phyloP scores from a whole-genome alignment of 2,113 vertebrate genomes.

The Camelus bactrianus region DNA sequence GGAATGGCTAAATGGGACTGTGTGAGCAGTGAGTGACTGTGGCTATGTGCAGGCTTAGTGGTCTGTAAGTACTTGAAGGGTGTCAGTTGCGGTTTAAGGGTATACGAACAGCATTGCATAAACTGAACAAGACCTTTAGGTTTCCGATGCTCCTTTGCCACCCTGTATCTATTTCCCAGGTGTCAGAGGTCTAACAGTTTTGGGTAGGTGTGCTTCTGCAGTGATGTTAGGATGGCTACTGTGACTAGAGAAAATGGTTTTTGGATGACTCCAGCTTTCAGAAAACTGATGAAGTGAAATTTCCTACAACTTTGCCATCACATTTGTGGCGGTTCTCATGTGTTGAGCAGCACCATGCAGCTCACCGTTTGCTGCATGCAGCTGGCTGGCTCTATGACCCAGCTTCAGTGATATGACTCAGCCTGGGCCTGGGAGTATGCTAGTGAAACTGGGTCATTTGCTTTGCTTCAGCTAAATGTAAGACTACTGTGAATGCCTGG shows the following conservation, averaged over 20 bases:
- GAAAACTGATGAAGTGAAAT: constrained; percentile 11
- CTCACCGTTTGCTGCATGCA: not conserved
- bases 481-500: not conserved
- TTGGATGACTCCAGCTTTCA: not conserved
- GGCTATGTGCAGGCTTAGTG: not conserved
- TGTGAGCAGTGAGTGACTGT: not conserved
- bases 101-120: not conserved
- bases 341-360: not conserved
- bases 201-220: not conserved
- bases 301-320: not conserved
- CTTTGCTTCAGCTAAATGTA: not conserved
- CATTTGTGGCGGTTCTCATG: not conserved
- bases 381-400: not conserved
- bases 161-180: not conserved
- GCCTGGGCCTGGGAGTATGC: not conserved
- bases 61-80: not conserved
- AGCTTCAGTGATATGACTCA: not conserved
- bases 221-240: not conserved
- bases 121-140: not conserved
- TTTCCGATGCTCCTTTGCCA: not conserved
- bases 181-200: not conserved
- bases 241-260: not conserved
- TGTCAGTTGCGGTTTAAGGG: not conserved
- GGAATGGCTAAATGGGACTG: not conserved
- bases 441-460: constrained; percentile 59